Conservation (phyloP, 2,888 invertebrate species). For the Acleris cristana region DNA sequence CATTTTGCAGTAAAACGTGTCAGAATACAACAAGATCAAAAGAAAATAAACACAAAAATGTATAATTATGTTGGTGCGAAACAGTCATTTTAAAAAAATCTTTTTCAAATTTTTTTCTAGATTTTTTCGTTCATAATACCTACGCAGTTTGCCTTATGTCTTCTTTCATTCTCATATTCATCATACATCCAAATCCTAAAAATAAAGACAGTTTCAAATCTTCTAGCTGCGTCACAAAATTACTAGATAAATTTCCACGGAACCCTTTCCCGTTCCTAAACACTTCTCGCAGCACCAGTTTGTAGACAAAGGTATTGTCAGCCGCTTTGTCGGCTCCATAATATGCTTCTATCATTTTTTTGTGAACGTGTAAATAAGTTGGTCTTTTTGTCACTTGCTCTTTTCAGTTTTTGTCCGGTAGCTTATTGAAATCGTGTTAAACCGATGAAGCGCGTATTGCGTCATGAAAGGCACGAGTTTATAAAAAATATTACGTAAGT, state of each 20-base stretch:
- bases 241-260: background rate
- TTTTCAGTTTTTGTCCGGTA: conserved; percentile 13
- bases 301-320: conserved; percentile 33
- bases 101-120: too few relatives aligned
- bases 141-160: too few relatives aligned
- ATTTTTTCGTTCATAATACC: too few relatives aligned
- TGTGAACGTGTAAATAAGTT: conserved; percentile 40
- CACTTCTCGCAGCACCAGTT: background rate
- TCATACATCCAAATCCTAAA: too few relatives aligned
- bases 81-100: too few relatives aligned
- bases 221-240: too few relatives aligned
- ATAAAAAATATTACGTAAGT: background rate
- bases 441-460: conserved; percentile 6
- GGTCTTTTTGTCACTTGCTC: conserved; percentile 34
- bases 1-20: too few relatives aligned
- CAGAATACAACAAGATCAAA: too few relatives aligned
- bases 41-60: too few relatives aligned
- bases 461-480: background rate
- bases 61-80: too few relatives aligned
- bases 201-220: too few relatives aligned
- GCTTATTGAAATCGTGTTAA: conserved; percentile 11
- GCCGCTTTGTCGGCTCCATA: conserved; percentile 43
- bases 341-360: conserved; percentile 3
- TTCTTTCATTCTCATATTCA: too few relatives aligned
- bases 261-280: background rate